Evolutionary conservation across 2,113 vertebrate species (phyloP), one percentile per base, ranked within the genome.

Genomic region (Acanthochromis polyacanthus): DNA sequence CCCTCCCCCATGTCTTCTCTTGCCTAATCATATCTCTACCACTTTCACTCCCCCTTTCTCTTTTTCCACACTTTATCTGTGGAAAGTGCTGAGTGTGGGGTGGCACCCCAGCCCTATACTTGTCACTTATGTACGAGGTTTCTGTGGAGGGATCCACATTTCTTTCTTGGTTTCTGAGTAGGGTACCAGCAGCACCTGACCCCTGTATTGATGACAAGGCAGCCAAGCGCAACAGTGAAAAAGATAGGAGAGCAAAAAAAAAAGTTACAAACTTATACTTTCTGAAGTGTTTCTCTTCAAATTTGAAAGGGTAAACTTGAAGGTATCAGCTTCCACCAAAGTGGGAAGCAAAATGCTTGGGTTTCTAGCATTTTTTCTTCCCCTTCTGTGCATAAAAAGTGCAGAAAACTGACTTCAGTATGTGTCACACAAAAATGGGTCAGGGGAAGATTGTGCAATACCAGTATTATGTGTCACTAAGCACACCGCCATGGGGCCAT

Each of bases 401-500:
- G 30, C 64, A 63, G 63, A 82, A 82, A 81, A 85, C 87, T 76
- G 82, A 85, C 80, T 86, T 75, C 40, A 61, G 66, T 40, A 40
- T 51, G 65, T 82, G 63, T 75, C 83, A 71, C 77, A 75, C 38
- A 51, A 71, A 91, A 91, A 73, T 83, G 76, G 89, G 86, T 86
- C 67, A 75, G 73, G 52, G 67, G 69, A 74, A 83, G 67, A 81
- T 71, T 78, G 84, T 82, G 81, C 80, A 87, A 80, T 82, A 84
- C 62, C 22, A 77, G 66, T 72, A 71, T 84, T 80, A 86, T 83
- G 80, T 92, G 78, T 88, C 80, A 87, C 78, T 83, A 81, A 89
- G 75, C 88, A 80, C 77, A 71, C 66, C 46, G 45, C 63, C 80
- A 75, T 73, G 71, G 79, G 74, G 75, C 75, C 75, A 81, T 82